Evolutionary conservation across 2,113 vertebrate genomes (phyloP), one percentile per base, ranked within the genome.

Genomic region (Crotalus tigris): DNA sequence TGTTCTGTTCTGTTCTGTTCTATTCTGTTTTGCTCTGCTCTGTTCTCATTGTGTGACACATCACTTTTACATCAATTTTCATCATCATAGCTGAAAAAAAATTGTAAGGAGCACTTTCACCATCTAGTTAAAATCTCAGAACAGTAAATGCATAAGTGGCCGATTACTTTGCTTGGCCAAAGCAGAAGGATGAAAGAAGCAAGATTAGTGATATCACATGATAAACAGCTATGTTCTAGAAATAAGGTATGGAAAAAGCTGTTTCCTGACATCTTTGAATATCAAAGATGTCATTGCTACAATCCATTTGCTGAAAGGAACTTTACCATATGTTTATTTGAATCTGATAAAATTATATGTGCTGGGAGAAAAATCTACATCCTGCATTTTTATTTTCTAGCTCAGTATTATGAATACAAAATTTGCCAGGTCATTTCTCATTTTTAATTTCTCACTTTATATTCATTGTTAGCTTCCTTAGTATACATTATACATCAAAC

Each of bases 401-500:
- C 64, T 46, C 10, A 91, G 4, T 95, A 23, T 90, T n/a, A 46
- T 0, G 49, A 11, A 59, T 2, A 0, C 1, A 53, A 8, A 4
- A 87, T 90, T 85, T 54, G 0, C 23, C 93, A 91, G 15, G 88
- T 57, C 85, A 10, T 8, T 29, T 87, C 12, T 88, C 54, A 90
- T 24, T 39, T 91, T n/a, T 3, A 54, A 5, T 0, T 94, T 19
- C 21, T 26, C 75, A 64, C n/a, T 89, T 93, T 0, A 0, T 29
- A 88, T 85, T 91, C n/a, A 54, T 64, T 54, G 87, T 87, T 93
- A 91, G 51, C 87, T 95, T 93, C 93, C 85, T 92, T 86, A 49
- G 92, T 64, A 94, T 91, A 64, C 46, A 96, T 92, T 81, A 94
- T 91, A 64, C 39, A 96, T 92, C 85, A 92, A 57, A 81, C 13